Base-by-base conservation (phyloP, 2,113 vertebrate genomes). In the Sebastes schlegelii region DNA sequence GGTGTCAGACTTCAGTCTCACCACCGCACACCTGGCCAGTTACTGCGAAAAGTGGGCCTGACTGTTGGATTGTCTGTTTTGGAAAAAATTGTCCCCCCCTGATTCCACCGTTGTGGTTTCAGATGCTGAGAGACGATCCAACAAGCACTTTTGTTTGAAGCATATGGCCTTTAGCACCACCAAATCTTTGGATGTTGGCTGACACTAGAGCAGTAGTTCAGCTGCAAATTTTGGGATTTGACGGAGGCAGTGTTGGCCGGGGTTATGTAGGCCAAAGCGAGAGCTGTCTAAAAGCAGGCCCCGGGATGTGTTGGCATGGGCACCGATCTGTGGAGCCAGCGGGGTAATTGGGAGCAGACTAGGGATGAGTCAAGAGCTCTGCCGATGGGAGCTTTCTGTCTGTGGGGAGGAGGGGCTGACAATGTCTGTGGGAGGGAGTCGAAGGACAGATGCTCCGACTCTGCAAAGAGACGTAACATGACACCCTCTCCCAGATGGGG, bases 321-420 rank as follows among this genome's bases (percentile, higher is more conserved):
- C 78, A 43, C 62, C 26, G 52, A 61, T 54, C 82, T 61, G 51
- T 11, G 74, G 83, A 92, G 92, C 92, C 92, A 93, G 85, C 46
- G 2, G 83, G 55, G 80, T 93, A 93, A 95, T 94, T 94, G 91
- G 88, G 88, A 93, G 88, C 94, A 95, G 92, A 92, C 88, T 65
- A 19, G 48, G 74, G 86, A 92, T 90, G 91, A 93, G 85, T 92
- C 89, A 89, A 88, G 80, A 88, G 72, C 80, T 89, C 65, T 79
- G 77, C 66, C 86, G 82, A 91, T 77, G 86, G 80, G 72, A 86
- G 75, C 68, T 84, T 71, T 84, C 75, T 88, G 62, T 77, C 72
- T 57, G 69, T 76, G 43, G n/a, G 74, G 77, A 85, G 86, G 88
- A 84, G 80, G 79, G 64, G 63, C 74, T 77, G 77, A 86, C 82